Percentiles rank a stretch among this genome's conserved stretches.
phyloP scores from a whole-genome alignment of 1,140 invertebrate species.

The Subanguina moxae region DNA sequence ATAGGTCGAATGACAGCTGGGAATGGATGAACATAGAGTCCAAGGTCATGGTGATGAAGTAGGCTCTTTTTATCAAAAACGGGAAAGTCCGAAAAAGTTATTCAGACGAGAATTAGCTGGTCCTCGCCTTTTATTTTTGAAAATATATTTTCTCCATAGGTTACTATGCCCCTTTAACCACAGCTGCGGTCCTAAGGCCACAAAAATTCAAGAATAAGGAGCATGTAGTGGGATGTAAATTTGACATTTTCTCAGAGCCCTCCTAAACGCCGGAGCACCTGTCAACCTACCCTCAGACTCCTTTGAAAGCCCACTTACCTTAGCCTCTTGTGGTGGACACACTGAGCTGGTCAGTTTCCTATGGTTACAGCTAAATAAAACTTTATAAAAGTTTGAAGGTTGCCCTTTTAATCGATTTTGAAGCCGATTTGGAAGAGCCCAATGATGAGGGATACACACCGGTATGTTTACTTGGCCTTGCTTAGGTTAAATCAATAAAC shows the following conservation, averaged over 20 bases:
- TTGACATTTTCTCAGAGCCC: neutral
- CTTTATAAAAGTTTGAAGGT: conserved; percentile 33
- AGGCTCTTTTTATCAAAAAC: too few relatives aligned
- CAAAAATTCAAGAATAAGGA: too few relatives aligned
- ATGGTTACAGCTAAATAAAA: neutral
- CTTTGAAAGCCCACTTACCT: conserved; percentile 94
- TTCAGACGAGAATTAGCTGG: too few relatives aligned
- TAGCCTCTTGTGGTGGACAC: conserved; percentile 96
- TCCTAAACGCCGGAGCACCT: conserved; percentile 73
- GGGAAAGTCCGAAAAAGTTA: too few relatives aligned
- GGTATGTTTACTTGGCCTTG: neutral
- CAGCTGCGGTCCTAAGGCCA: too few relatives aligned
- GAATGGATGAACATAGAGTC: too few relatives aligned
- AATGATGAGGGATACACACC: conserved; percentile 82
- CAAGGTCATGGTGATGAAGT: too few relatives aligned
- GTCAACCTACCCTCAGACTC: conserved; percentile 98
- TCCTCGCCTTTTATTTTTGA: too few relatives aligned
- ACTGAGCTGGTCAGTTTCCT: conserved; percentile 78
- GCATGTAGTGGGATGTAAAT: too few relatives aligned
- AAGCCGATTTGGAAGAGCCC: conserved; percentile 95
- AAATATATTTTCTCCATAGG: too few relatives aligned
- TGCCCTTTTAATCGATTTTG: conserved; percentile 82
- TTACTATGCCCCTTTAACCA: too few relatives aligned
- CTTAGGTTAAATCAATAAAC: neutral
- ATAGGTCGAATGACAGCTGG: too few relatives aligned